A percentile compares a stretch with the other conserved stretches of the same genome.
Evolutionary conservation across 2,113 vertebrate species (phyloP).

Genomic region (Plotosus lineatus): DNA sequence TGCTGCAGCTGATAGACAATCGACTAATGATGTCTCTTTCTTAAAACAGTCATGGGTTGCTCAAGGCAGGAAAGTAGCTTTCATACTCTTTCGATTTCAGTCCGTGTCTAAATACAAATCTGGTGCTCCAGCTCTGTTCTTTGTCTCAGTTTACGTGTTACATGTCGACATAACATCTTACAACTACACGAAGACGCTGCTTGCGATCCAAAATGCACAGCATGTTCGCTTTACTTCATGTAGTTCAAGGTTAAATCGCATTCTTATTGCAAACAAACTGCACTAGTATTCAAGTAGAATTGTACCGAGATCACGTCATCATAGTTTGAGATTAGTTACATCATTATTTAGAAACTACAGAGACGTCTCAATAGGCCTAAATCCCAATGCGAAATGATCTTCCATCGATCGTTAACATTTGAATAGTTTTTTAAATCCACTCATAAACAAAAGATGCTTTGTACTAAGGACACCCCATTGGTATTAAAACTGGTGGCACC

Average conservation of each 20-base stretch:
- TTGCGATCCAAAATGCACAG: neutral
- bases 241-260: neutral
- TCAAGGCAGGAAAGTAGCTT: neutral
- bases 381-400: conserved; percentile 37
- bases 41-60: neutral
- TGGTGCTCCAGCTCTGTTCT: neutral
- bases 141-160: neutral
- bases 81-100: neutral
- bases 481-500: conserved; percentile 57
- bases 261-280: neutral
- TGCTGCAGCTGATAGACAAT: conserved; percentile 35
- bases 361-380: neutral
- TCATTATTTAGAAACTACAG: neutral
- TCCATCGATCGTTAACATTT: conserved; percentile 47
- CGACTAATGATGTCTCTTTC: neutral
- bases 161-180: neutral
- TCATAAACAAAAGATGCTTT: conserved; percentile 50
- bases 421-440: conserved; percentile 57
- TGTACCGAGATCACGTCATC: neutral
- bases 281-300: neutral
- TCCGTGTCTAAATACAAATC: neutral
- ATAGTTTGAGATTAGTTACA: neutral
- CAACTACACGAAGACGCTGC: neutral
- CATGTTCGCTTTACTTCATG: neutral
- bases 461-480: conserved; percentile 48